These are phyloP conservation scores for Mormyrops boulengeri DNA, from an alignment of 2,797 vertebrate species.

Conservation along the genomic window DNA sequence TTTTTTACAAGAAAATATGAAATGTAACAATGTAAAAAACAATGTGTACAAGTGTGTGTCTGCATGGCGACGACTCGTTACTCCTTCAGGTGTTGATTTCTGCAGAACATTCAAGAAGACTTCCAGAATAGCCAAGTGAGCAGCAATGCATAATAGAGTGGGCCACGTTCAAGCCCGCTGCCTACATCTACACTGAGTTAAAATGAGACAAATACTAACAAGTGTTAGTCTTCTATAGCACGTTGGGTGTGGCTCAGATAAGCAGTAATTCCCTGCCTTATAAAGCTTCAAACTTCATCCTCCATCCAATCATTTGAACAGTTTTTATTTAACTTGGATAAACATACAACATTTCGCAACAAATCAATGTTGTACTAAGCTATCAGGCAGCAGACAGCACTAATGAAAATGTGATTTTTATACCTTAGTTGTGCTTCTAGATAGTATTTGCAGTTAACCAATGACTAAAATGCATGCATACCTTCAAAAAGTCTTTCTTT, in stretches of 20 bases:
- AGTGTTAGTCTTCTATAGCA: neutral
- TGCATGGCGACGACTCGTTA: neutral
- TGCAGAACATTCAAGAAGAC: neutral
- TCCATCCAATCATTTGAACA: neutral
- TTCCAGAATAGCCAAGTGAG: neutral
- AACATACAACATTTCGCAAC: too few relatives aligned
- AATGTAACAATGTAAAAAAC: neutral
- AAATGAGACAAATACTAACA: constrained; percentile 1
- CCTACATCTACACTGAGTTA: neutral
- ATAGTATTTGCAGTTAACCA: neutral
- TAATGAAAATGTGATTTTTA: neutral
- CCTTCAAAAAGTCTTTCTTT: neutral
- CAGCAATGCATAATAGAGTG: neutral
- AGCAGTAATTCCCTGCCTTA: neutral
- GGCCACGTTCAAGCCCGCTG: neutral
- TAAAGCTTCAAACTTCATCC: neutral
- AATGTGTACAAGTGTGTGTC: neutral
- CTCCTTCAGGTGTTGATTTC: neutral
- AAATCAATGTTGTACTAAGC: too few relatives aligned
- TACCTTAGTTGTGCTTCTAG: neutral
- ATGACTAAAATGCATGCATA: neutral
- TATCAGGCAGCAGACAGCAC: neutral
- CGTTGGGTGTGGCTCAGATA: neutral
- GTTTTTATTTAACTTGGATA: neutral
- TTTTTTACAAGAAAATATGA: neutral